phyloP scores from a whole-genome alignment of 2,113 vertebrate species.

The Bufo gargarizans region DNA sequence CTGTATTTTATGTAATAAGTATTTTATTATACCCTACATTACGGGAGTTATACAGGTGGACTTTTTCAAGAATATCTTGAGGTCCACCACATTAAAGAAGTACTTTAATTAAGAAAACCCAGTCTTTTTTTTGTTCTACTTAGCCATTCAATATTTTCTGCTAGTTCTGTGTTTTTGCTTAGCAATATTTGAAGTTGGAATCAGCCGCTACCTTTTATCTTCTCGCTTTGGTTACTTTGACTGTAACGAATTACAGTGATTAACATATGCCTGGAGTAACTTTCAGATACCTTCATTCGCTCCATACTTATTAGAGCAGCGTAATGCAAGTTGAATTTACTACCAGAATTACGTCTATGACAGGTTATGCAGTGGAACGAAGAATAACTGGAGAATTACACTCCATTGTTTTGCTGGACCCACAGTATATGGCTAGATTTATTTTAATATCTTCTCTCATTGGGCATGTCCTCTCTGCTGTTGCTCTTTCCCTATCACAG shows the following conservation, averaged over 20 bases:
- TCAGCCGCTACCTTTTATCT: background rate
- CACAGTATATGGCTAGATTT: too few relatives aligned
- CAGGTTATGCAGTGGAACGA: background rate
- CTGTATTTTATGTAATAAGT: background rate
- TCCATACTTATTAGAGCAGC: background rate
- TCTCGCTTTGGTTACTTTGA: background rate
- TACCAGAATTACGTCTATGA: background rate
- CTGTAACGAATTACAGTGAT: background rate
- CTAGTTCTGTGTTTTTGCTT: background rate
- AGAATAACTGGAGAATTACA: background rate
- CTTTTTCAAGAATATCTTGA: background rate
- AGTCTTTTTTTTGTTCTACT: background rate
- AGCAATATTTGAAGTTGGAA: slow-evolving; percentile 23
- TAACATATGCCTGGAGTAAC: background rate
- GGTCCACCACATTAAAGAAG: slow-evolving; percentile 7
- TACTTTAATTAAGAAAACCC: slow-evolving; percentile 6
- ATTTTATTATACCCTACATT: background rate
- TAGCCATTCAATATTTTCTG: background rate
- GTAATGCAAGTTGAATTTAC: background rate
- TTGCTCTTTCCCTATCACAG: too few relatives aligned
- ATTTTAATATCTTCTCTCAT: too few relatives aligned
- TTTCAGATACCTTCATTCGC: background rate
- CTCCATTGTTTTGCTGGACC: too few relatives aligned
- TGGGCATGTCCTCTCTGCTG: too few relatives aligned
- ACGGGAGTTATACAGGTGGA: background rate